phyloP scores from a whole-genome alignment of 2,797 vertebrate genomes.

The Peromyscus melanophrys region DNA sequence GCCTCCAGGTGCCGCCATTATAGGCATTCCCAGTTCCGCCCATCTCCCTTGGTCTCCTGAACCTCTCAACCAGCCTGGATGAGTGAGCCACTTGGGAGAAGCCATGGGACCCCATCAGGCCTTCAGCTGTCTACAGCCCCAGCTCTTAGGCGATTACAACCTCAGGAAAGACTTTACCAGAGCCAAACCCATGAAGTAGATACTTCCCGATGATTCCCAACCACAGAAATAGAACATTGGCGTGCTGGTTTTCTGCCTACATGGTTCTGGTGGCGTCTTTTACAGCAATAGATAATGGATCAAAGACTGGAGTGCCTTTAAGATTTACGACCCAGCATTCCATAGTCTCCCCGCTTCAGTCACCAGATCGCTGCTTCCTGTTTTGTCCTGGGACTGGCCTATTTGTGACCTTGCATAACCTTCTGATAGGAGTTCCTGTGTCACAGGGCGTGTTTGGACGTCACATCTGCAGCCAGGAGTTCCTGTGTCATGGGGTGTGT shows the following conservation, averaged over 20 bases:
- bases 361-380: background rate
- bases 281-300: background rate
- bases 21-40: fast-evolving
- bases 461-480: background rate
- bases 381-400: background rate
- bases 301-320: background rate
- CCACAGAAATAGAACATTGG: background rate
- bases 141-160: background rate
- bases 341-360: background rate
- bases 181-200: background rate
- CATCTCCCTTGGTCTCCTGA: background rate
- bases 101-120: background rate
- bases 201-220: background rate
- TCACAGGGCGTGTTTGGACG: background rate
- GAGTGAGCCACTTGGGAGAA: background rate
- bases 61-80: background rate
- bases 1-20: background rate
- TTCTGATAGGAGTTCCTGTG: background rate
- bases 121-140: background rate
- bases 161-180: background rate
- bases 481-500: background rate
- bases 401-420: background rate
- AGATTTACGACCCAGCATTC: background rate
- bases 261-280: background rate
- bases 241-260: background rate